phyloP scores from a whole-genome alignment of 2,113 vertebrate species.

The Gallinago jamesoni region DNA sequence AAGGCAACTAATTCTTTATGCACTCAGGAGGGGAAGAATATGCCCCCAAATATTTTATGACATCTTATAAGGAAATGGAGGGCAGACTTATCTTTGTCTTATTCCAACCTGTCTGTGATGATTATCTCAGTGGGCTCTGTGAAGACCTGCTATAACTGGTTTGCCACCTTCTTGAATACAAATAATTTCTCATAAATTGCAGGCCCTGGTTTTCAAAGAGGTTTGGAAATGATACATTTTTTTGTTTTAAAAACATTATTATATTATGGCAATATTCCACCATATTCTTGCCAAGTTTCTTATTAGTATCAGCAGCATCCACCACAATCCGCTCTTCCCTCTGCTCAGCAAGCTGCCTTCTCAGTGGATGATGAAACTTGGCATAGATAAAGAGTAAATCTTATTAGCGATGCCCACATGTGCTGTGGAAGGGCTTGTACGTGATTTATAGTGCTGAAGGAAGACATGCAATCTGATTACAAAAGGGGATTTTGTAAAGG shows the following conservation, averaged over 20 bases:
- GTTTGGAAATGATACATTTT: neutral
- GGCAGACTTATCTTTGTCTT: neutral
- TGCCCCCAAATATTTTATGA: neutral
- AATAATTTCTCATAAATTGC: neutral
- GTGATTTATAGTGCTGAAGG: neutral
- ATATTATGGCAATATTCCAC: neutral
- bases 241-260: conserved; percentile 18
- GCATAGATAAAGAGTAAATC: conserved; percentile 35
- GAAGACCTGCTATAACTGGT: neutral
- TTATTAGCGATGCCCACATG: conserved; percentile 27
- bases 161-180: neutral
- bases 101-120: neutral
- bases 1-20: neutral
- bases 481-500: conserved; percentile 29
- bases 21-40: neutral
- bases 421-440: neutral
- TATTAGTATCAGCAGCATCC: conserved; percentile 19
- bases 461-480: neutral
- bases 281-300: conserved; percentile 21
- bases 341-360: conserved; percentile 48
- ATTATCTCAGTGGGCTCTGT: conserved; percentile 9
- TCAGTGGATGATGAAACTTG: conserved; percentile 48
- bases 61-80: neutral
- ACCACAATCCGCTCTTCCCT: conserved; percentile 11
- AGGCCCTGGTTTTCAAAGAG: neutral